A percentile compares a stretch with the other conserved stretches of the same genome.
phyloP scores from a whole-genome alignment of 2,113 vertebrate species.

The Neotragus moschatus region DNA sequence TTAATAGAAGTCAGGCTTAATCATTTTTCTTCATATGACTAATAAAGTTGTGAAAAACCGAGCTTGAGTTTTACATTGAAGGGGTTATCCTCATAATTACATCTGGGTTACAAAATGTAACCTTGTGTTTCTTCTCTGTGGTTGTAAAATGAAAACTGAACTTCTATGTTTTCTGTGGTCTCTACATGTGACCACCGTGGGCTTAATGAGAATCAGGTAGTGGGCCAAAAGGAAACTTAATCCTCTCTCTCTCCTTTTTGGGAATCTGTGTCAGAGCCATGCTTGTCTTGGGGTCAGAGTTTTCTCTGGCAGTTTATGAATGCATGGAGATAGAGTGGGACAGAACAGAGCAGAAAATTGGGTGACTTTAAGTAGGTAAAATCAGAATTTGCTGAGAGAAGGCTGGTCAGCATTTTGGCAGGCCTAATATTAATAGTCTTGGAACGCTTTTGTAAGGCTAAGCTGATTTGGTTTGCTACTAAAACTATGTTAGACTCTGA shows the following conservation, averaged over 20 bases:
- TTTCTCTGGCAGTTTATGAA: not conserved
- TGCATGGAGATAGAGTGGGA: not conserved
- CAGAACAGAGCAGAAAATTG: not conserved
- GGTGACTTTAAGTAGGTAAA: not conserved
- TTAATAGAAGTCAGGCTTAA: constrained; percentile 59
- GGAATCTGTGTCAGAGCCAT: not conserved
- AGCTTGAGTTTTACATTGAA: constrained; percentile 53
- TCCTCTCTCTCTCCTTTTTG: not conserved
- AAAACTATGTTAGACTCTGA: not conserved
- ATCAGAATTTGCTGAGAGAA: not conserved
- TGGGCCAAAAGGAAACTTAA: constrained; percentile 15
- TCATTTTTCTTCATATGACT: constrained; percentile 60
- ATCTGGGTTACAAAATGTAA: constrained; percentile 25
- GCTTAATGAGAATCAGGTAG: constrained; percentile 39
- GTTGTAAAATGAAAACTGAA: constrained; percentile 35
- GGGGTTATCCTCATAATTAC: constrained; percentile 42
- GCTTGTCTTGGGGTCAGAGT: not conserved
- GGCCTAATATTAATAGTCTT: not conserved
- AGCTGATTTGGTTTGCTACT: not conserved
- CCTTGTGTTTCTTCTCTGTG: not conserved
- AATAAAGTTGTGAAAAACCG: constrained; percentile 58
- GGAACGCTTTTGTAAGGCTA: not conserved
- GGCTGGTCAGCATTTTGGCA: not conserved
- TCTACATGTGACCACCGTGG: not conserved
- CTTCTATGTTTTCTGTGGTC: not conserved